phyloP scores from a whole-genome alignment of 2,113 vertebrate genomes.

The Lasiurus cinereus region DNA sequence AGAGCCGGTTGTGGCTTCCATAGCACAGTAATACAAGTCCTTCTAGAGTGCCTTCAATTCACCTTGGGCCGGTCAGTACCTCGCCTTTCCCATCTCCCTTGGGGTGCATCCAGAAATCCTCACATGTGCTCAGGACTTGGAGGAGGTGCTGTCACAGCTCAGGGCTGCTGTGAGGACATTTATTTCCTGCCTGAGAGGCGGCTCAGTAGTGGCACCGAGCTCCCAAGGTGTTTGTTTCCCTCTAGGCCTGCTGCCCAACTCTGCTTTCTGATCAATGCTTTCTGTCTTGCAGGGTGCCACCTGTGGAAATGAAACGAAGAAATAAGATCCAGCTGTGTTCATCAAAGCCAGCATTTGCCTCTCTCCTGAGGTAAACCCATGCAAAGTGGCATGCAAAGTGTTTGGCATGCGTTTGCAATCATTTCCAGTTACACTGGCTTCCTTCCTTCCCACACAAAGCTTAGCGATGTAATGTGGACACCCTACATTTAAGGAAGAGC shows the following conservation, averaged over 20 bases:
- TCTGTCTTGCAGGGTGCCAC: conserved; percentile 73
- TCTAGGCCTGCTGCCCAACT: neutral
- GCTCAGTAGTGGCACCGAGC: neutral
- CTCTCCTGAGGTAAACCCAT: conserved; percentile 77
- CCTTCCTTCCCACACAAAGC: neutral
- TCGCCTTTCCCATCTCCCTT: neutral
- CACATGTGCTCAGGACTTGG: neutral
- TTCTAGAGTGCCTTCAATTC: neutral
- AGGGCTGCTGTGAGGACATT: neutral
- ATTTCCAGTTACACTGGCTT: neutral
- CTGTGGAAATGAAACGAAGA: conserved; percentile 71
- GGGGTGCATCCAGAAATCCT: no score
- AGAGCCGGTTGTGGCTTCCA: neutral
- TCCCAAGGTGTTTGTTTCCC: conserved; percentile 31
- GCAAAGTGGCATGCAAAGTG: neutral
- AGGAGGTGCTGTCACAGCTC: neutral
- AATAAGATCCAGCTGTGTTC: conserved; percentile 68
- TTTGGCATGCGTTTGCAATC: neutral
- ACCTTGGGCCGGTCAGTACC: neutral
- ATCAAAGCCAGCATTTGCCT: conserved; percentile 74
- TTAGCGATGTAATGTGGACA: neutral
- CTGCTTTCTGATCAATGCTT: conserved; percentile 51
- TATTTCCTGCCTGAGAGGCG: neutral
- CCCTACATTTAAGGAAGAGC: neutral
- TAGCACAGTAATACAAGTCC: no score